A percentile compares a stretch with the other conserved stretches of the same genome.
Conservation (phyloP, 2,888 invertebrate species). For the Agrotis segetum region DNA sequence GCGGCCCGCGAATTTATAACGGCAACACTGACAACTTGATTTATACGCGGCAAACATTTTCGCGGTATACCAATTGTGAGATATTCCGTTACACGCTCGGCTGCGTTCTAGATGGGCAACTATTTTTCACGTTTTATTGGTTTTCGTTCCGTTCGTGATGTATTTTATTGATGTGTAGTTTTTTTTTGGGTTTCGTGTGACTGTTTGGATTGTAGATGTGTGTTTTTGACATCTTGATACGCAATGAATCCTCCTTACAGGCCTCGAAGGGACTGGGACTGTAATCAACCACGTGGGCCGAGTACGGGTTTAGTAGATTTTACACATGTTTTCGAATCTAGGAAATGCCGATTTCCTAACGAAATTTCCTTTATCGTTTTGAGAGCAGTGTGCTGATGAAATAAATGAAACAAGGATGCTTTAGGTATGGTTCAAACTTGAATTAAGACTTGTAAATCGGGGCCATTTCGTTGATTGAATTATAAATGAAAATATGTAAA, state of each 20-base stretch:
- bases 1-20: slow-evolving; percentile 86
- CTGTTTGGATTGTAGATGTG: slow-evolving; percentile 18
- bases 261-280: too few relatives aligned
- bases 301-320: too few relatives aligned
- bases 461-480: too few relatives aligned
- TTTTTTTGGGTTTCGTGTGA: slow-evolving; percentile 41
- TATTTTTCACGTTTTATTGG: slow-evolving; percentile 85
- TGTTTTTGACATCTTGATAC: background rate
- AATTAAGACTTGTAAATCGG: too few relatives aligned
- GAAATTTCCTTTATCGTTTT: too few relatives aligned
- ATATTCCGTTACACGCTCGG: slow-evolving; percentile 81
- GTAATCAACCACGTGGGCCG: too few relatives aligned
- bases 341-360: too few relatives aligned
- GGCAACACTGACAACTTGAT: slow-evolving; percentile 88
- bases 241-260: background rate
- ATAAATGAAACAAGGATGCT: too few relatives aligned
- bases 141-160: slow-evolving; percentile 74
- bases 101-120: slow-evolving; percentile 74
- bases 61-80: slow-evolving; percentile 76
- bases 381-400: too few relatives aligned
- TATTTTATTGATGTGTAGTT: slow-evolving; percentile 68
- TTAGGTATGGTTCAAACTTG: too few relatives aligned
- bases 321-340: too few relatives aligned
- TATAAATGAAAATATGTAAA: too few relatives aligned
- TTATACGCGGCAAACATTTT: slow-evolving; percentile 84